Evolutionary conservation across 1,140 invertebrate species (phyloP), one percentile per base, ranked within the genome.

Genomic region (Mylabris phalerata): DNA sequence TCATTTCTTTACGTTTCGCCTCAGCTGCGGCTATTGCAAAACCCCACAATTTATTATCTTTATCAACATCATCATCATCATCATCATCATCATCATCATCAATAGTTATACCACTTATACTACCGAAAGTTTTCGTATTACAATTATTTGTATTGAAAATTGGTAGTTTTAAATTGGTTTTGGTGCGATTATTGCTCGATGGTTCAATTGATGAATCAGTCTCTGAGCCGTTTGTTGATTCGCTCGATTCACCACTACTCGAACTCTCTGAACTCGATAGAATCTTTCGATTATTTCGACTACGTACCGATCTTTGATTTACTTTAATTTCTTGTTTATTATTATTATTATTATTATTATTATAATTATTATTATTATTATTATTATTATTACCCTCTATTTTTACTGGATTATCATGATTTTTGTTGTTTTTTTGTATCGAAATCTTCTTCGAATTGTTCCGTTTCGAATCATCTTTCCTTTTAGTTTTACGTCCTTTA

Each of bases 11-110:
- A 80, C 61, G 79, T 79, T 38, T 79, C 78, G 67, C 66, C 54
- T 78, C 77, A 0, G 79, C 80, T 9, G 80, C 81, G 3, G 80
- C 80, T 0, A 88, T 88, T 1, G 88, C 88, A 73, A 90, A 90
- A 0, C 88, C 88, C 89, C 89, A 90, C 9, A 82, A 81, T 57
- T 79, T 79, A 32, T 32, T 7, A 5, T 42, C 9, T 49, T 81
- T 72, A 67, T 80, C 66, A 9, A 74, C 59, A 45, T 32, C 59
- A 45, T 3, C 9, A 49, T 32, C 59, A 45, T 3, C 9, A 49
- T 81, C 71, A 67, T 80, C 66, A 9, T 1, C 19, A 19, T 32
- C 32, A 5, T 42, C 9, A 49, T 81, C 71, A 67, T 80, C 66
- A 9, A 74, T 59, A 45, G 73, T 60, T 63, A 79, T 69, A 52